A percentile compares a stretch with the other conserved stretches of the same genome.
phyloP scores from a whole-genome alignment of 2,113 vertebrate genomes.

The Amphiprion percula region DNA sequence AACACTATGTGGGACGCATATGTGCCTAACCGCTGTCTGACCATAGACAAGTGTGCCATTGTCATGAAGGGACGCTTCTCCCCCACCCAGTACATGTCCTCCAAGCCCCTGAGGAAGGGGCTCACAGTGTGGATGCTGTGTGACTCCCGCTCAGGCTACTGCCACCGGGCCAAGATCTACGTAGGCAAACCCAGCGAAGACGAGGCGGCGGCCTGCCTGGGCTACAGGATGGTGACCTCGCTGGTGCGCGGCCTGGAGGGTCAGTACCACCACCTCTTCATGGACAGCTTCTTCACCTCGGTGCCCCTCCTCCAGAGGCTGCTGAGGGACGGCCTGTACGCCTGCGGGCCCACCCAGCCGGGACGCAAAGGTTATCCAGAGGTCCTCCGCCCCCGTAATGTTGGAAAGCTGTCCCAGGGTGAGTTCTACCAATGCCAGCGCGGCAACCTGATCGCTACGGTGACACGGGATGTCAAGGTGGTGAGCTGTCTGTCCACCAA shows the following conservation, averaged over 20 bases:
- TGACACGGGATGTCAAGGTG: constrained; percentile 83
- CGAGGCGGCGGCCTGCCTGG: constrained; percentile 60
- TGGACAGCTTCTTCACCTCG: constrained; percentile 88
- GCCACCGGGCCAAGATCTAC: constrained; percentile 83
- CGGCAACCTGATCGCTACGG: constrained; percentile 85
- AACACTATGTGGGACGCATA: constrained; percentile 87
- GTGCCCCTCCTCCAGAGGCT: constrained; percentile 85
- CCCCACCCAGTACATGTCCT: constrained; percentile 86
- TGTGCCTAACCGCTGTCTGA: constrained; percentile 85
- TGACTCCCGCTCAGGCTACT: constrained; percentile 87
- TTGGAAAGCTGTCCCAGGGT: constrained; percentile 84
- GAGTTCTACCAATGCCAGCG: constrained; percentile 88
- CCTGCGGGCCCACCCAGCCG: constrained; percentile 84
- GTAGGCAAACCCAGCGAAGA: constrained; percentile 81
- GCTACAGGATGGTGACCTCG: constrained; percentile 81
- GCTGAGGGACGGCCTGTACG: constrained; percentile 83
- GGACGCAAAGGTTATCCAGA: constrained; percentile 84
- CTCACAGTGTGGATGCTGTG: constrained; percentile 89
- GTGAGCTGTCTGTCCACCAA: constrained; percentile 86
- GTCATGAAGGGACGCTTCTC: constrained; percentile 83
- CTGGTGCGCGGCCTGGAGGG: constrained; percentile 84
- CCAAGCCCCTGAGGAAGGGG: constrained; percentile 85
- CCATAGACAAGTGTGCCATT: constrained; percentile 84
- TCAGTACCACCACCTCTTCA: constrained; percentile 85
- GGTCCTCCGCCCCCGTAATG: constrained; percentile 82